phyloP scores from a whole-genome alignment of 2,888 invertebrate genomes.

The Eupsilia transversa region DNA sequence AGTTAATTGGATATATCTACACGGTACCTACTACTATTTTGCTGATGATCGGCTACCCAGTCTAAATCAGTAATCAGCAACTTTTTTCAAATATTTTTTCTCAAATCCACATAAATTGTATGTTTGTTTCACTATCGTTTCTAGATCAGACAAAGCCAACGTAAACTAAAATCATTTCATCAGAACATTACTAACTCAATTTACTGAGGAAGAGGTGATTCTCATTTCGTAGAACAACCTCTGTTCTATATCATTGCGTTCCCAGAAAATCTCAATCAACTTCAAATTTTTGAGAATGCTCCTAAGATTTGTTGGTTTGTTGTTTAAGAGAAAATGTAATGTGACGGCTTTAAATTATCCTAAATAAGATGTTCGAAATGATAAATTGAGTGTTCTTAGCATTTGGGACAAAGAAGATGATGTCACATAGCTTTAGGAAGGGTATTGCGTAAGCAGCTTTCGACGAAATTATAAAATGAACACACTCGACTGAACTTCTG shows the following conservation, averaged over 20 bases:
- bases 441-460: conserved; percentile 58
- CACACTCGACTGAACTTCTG: conserved; percentile 12
- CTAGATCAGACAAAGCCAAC: conserved; percentile 16
- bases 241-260: conserved; percentile 63
- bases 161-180: conserved; percentile 43
- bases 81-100: conserved; percentile 4
- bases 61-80: not conserved
- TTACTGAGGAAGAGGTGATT: conserved; percentile 42
- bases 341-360: conserved; percentile 68
- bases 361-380: conserved; percentile 66
- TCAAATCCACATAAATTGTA: conserved; percentile 2
- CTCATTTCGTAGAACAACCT: conserved; percentile 63
- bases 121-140: conserved; percentile 18
- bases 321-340: conserved; percentile 59
- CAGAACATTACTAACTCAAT: conserved; percentile 55
- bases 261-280: conserved; percentile 60
- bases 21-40: not conserved
- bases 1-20: not conserved
- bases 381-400: conserved; percentile 63
- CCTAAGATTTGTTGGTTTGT: conserved; percentile 61
- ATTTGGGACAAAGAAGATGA: conserved; percentile 65
- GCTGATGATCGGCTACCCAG: not conserved
- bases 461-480: conserved; percentile 48
- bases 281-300: conserved; percentile 46
- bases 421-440: conserved; percentile 56